Percentiles rank a stretch among this genome's conserved stretches.
These are phyloP conservation scores for Onychomys torridus DNA, from an alignment of 2,797 vertebrate species.

Conservation along the genomic window DNA sequence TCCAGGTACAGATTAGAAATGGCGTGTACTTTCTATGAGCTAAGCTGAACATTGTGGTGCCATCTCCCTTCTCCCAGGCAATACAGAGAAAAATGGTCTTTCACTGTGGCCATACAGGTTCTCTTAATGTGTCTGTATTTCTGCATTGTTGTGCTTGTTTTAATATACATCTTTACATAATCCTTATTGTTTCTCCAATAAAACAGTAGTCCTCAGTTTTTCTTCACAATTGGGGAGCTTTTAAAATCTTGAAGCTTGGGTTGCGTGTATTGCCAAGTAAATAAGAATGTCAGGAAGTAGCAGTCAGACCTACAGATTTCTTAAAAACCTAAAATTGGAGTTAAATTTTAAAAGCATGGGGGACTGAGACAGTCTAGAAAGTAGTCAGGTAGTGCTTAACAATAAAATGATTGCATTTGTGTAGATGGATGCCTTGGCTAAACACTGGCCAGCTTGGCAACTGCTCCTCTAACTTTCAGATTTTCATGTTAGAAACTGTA, in stretches of 20 bases:
- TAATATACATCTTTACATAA: not conserved
- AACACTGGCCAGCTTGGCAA: not conserved
- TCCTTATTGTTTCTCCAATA: slow-evolving; percentile 34
- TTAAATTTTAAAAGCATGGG: slow-evolving; percentile 52
- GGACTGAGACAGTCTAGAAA: slow-evolving; percentile 40
- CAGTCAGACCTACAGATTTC: not conserved
- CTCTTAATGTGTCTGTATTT: not conserved
- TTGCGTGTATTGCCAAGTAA: not conserved
- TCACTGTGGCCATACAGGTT: not conserved
- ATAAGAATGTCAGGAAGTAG: slow-evolving; percentile 29
- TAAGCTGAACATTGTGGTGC: not conserved
- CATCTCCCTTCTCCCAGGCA: not conserved
- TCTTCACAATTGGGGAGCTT: not conserved
- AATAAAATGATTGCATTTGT: slow-evolving; percentile 57
- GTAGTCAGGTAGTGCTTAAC: slow-evolving; percentile 33
- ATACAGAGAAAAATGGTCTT: not conserved
- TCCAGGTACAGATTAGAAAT: slow-evolving; percentile 90
- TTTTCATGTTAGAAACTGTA: slow-evolving; percentile 25
- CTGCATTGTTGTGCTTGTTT: not conserved
- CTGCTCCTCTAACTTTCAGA: not conserved
- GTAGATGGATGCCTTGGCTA: slow-evolving; percentile 18
- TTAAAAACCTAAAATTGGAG: slow-evolving; percentile 65
- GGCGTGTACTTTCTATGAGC: not conserved
- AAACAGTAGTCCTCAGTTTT: not conserved
- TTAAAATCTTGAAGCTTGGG: slow-evolving; percentile 57